Base-by-base conservation (phyloP, 2,113 vertebrate species). In the Herpetotheres cachinnans region DNA sequence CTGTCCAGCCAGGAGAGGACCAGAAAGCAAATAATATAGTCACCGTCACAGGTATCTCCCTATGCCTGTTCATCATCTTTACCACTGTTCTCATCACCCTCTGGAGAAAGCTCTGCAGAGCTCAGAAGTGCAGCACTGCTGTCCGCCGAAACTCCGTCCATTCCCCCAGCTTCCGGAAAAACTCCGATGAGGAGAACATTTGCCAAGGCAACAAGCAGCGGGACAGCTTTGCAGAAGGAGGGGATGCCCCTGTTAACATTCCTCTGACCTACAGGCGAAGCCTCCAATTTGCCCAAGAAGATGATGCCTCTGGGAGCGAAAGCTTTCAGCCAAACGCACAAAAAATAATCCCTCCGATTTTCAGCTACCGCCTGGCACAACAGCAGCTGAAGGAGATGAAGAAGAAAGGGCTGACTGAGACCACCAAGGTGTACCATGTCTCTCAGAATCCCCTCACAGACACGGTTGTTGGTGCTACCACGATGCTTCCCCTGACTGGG, bases 361-460 rank as follows among this genome's bases (percentile, higher is more conserved):
- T 99, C 95, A 99, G 99, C 97, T 99, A 99, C 94, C 99, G 99
- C 21, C 97, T 99, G 27, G 99, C 99, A 42, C 99, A 99, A 93
- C 99, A 99, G 95, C 99, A 99, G 97, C 84, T 99, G 91, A 99
- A 99, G 74, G 99, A 99, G 95, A 99, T 99, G 99, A 99, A 99
- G 96, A 99, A 98, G 97, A 99, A 98, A 61, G 99, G 99, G 8
- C 97, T 99, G 83, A 99, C 98, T 0, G 99, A 99, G 88, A 98
- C 99, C 77, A 99, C 99, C 30, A 99, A 99, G 72, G 96, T 99
- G 77, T 99, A 99, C 95, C 99, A 99, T 1, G 99, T 99, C 36
- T 99, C 99, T 59, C 99, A 99, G 95, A 99, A 98, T 71, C 99
- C 99, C 18, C 98, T 99, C 89, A 98, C 98, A 0, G 99, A 99